Evolutionary conservation across 1,140 invertebrate genomes (phyloP).

Genomic region (Popillia japonica): DNA sequence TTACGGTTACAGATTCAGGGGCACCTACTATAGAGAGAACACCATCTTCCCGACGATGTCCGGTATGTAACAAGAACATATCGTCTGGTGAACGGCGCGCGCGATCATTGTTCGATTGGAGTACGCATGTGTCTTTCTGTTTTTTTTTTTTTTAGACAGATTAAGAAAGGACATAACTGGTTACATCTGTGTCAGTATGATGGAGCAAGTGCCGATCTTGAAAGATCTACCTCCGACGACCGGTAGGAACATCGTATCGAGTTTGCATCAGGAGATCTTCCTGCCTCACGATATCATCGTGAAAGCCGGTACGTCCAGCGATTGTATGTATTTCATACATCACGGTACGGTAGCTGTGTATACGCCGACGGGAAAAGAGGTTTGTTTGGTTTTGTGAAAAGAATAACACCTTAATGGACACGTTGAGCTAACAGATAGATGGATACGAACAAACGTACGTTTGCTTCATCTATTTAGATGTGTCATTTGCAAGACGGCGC

Average conservation of each 20-base stretch:
- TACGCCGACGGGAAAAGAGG: constrained; percentile 66
- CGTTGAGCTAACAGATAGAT: too few relatives aligned
- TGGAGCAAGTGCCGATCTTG: constrained; percentile 49
- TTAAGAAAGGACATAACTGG: constrained; percentile 44
- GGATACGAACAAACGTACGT: too few relatives aligned
- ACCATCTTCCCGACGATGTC: constrained; percentile 62
- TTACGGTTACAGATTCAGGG: constrained; percentile 61
- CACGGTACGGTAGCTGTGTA: constrained; percentile 67
- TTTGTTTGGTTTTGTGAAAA: too few relatives aligned
- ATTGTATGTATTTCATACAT: constrained; percentile 69
- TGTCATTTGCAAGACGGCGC: constrained; percentile 54
- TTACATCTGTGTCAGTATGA: constrained; percentile 47
- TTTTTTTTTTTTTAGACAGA: background rate
- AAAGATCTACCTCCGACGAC: constrained; percentile 49
- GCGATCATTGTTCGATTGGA: too few relatives aligned
- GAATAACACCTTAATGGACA: too few relatives aligned
- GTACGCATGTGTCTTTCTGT: background rate
- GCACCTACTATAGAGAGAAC: constrained; percentile 60
- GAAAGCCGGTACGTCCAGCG: constrained; percentile 64
- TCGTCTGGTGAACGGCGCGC: too few relatives aligned
- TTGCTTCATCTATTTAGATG: constrained; percentile 53
- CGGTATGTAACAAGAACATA: constrained; percentile 18
- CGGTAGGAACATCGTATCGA: constrained; percentile 45
- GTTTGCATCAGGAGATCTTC: constrained; percentile 50
- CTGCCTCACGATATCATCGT: constrained; percentile 60